Evolutionary conservation across 2,113 vertebrate genomes (phyloP), one percentile per base, ranked within the genome.

Genomic region (Struthio camelus): DNA sequence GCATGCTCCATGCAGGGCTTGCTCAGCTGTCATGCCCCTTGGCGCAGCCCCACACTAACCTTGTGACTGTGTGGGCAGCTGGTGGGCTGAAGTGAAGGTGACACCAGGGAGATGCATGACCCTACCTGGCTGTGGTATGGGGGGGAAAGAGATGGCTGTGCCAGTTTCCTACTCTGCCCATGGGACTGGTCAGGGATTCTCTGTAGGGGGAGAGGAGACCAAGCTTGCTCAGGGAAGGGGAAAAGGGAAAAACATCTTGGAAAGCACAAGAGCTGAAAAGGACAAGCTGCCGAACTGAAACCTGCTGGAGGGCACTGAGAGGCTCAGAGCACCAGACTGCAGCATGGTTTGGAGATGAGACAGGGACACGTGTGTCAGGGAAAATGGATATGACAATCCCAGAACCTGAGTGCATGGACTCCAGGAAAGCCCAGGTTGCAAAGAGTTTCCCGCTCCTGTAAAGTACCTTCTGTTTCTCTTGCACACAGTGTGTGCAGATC

Each of bases 101-200:
- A 34, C 62, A 53, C 6, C 20, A 64, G 19, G 11, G 14, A 28
- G 42, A 66, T 7, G 7, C 30, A 34, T 18, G 44, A 17, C 42
- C 19, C 2, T 53, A 42, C 24, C 18, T 8, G 12, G 4, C 1
- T 5, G 14, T 3, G 34, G 9, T n/a, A n/a, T n/a, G n/a, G 27
- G 18, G 34, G 40, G 24, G 5, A 67, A 77, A 48, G 44, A 80
- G 51, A 34, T 79, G 61, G 32, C 71, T 32, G 10, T 71, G 46
- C 36, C 27, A 34, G 58, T 82, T 84, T 64, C 6, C 38, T 76
- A 14, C 53, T 75, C 15, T 78, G 65, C 51, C 42, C 67, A 18
- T 1, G 3, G 16, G 14, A 54, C 8, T 67, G 16, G 24, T 66
- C 18, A 53, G 56, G 30, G 28, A 15, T 32, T 84, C 64, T 72